These are phyloP conservation scores for Heliopora coerulea DNA, from an alignment of 92 coral and sea anemone genomes.

Conservation along the genomic window DNA sequence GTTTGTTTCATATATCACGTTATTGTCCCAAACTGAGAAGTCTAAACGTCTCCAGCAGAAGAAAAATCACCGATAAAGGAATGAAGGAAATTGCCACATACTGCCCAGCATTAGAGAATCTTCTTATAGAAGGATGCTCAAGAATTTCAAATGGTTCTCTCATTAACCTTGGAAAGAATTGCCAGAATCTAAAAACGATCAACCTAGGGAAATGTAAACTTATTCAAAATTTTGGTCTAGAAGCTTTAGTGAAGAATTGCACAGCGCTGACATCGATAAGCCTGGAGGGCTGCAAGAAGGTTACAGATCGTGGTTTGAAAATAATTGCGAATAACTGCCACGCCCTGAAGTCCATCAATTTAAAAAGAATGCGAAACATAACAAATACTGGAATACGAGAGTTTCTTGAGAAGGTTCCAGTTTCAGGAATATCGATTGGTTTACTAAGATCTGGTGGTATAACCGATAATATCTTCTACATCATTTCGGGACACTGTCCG, in stretches of 20 bases:
- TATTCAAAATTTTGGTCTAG: constrained; percentile 68
- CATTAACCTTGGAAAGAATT: constrained; percentile 58
- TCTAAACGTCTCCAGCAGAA: constrained; percentile 56
- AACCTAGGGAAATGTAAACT: constrained; percentile 62
- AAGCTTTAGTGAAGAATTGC: constrained; percentile 61
- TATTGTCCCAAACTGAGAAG: constrained; percentile 59
- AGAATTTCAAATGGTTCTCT: constrained; percentile 67
- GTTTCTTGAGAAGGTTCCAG: constrained; percentile 53
- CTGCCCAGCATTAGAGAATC: constrained; percentile 68
- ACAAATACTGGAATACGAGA: constrained; percentile 62
- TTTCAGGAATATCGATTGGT: constrained; percentile 65
- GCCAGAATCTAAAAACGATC: constrained; percentile 61
- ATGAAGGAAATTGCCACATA: constrained; percentile 65
- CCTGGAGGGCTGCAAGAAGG: constrained; percentile 61
- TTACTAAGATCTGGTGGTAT: constrained; percentile 64
- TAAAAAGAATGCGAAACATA: constrained; percentile 61
- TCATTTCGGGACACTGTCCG: constrained; percentile 23
- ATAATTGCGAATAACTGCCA: constrained; percentile 62
- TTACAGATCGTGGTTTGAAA: constrained; percentile 67
- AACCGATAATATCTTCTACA: constrained; percentile 36
- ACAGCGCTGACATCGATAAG: constrained; percentile 52
- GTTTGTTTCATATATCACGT: constrained; percentile 64
- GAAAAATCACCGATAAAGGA: constrained; percentile 69
- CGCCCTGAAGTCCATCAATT: constrained; percentile 56
- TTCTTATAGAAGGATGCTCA: constrained; percentile 62